Evolutionary conservation across 1,140 invertebrate genomes (phyloP).

Genomic region (Drosophila triauraria): DNA sequence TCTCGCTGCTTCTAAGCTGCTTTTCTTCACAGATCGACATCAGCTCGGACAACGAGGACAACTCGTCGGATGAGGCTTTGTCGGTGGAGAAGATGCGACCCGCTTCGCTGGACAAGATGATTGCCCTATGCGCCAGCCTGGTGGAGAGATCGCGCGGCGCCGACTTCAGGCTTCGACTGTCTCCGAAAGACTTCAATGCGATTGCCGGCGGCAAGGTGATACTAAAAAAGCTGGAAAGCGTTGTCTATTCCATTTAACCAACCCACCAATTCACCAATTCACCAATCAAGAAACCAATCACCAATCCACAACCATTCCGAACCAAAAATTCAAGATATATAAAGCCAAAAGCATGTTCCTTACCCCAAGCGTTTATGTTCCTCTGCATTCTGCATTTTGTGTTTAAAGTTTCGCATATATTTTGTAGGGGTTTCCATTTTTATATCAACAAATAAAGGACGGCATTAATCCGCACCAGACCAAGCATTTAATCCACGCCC

Average conservation of each 20-base stretch:
- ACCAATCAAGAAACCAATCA: slow-evolving; percentile 18
- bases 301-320: slow-evolving; percentile 4
- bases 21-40: slow-evolving; percentile 86
- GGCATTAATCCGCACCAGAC: slow-evolving; percentile 96
- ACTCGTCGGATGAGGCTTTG: slow-evolving; percentile 86
- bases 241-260: slow-evolving; percentile 48
- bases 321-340: slow-evolving; percentile 20
- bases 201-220: slow-evolving; percentile 93
- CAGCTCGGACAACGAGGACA: slow-evolving; percentile 92
- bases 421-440: slow-evolving; percentile 93
- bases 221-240: slow-evolving; percentile 64
- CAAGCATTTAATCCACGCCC: slow-evolving; percentile 95
- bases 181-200: slow-evolving; percentile 91
- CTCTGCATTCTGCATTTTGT: slow-evolving; percentile 24
- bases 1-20: neutral
- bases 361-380: slow-evolving; percentile 24
- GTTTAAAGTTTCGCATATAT: slow-evolving; percentile 57
- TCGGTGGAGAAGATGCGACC: slow-evolving; percentile 91
- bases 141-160: slow-evolving; percentile 94
- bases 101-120: slow-evolving; percentile 98
- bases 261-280: slow-evolving; percentile 17
- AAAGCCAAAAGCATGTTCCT: slow-evolving; percentile 28
- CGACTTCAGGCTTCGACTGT: slow-evolving; percentile 90
- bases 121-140: slow-evolving; percentile 93
- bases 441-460: slow-evolving; percentile 97